Conservation (phyloP, 2,113 vertebrate genomes). For the Carassius carassius region DNA sequence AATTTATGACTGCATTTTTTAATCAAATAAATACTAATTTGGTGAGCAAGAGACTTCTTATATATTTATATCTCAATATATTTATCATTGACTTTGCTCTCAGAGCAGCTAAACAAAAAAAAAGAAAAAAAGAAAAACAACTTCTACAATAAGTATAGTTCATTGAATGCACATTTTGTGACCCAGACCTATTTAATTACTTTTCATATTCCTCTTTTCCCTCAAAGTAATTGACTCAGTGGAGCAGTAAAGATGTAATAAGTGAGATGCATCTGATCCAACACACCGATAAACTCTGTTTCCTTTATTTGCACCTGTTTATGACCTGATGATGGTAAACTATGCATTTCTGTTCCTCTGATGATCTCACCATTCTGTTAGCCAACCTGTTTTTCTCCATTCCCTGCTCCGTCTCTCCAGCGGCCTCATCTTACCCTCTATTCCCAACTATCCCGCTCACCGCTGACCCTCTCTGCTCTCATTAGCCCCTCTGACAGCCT, state of each 20-base stretch:
- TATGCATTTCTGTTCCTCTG: background rate
- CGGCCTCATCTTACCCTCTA: background rate
- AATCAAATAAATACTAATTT: too few species aligned
- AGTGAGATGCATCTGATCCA: background rate
- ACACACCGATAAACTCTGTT: background rate
- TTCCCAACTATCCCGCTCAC: conserved; percentile 5
- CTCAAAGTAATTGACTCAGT: background rate
- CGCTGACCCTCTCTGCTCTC: background rate
- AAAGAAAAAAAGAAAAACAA: too few species aligned
- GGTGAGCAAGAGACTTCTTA: too few species aligned
- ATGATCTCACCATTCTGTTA: background rate
- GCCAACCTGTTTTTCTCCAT: background rate
- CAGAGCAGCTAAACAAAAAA: too few species aligned
- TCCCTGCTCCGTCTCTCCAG: background rate
- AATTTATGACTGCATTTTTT: too few species aligned
- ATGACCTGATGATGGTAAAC: background rate
- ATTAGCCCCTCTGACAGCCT: background rate
- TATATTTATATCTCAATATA: too few species aligned
- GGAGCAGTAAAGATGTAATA: background rate
- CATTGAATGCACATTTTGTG: background rate
- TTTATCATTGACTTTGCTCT: too few species aligned
- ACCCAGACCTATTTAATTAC: background rate
- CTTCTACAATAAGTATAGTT: too few species aligned
- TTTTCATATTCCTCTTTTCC: background rate
- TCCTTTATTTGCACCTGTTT: background rate